Evolutionary conservation across 35 echinoderm and acorn worm species (phyloP).

Genomic region (Strongylocentrotus purpuratus): DNA sequence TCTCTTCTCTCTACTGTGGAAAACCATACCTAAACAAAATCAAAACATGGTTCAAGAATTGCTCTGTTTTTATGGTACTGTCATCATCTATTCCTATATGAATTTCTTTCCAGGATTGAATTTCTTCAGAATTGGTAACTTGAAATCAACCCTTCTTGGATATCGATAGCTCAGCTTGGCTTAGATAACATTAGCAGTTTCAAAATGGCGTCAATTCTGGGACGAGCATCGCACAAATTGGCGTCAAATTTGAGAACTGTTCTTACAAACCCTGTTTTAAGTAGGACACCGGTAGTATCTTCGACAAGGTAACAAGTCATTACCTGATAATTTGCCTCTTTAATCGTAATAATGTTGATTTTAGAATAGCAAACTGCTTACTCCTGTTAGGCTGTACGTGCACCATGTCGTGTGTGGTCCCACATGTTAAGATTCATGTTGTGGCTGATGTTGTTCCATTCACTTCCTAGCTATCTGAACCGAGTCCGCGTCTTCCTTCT

Average conservation of each 20-base stretch:
- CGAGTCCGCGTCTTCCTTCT: too few species aligned
- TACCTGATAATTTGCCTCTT: not conserved
- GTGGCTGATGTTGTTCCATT: not conserved
- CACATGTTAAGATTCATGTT: not conserved
- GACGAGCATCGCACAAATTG: slow-evolving; percentile 32
- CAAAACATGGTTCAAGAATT: too few species aligned
- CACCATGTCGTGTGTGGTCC: not conserved
- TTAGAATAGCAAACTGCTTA: not conserved
- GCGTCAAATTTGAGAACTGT: slow-evolving; percentile 39
- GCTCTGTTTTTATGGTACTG: too few species aligned
- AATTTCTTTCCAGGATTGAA: too few species aligned
- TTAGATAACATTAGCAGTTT: not conserved
- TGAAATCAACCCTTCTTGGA: too few species aligned
- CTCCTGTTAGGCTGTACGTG: not conserved
- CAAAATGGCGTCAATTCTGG: slow-evolving; percentile 44
- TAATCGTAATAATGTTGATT: not conserved
- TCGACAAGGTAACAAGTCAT: slow-evolving; percentile 1
- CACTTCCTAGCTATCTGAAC: too few species aligned
- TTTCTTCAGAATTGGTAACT: too few species aligned
- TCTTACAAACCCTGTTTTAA: slow-evolving; percentile 23
- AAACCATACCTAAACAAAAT: too few species aligned
- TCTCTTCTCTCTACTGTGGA: too few species aligned
- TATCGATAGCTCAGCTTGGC: too few species aligned
- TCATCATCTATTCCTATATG: too few species aligned
- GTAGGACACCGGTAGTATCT: slow-evolving; percentile 13